Evolutionary conservation across 1,140 invertebrate genomes (phyloP).

Genomic region (Nomia melanderi): DNA sequence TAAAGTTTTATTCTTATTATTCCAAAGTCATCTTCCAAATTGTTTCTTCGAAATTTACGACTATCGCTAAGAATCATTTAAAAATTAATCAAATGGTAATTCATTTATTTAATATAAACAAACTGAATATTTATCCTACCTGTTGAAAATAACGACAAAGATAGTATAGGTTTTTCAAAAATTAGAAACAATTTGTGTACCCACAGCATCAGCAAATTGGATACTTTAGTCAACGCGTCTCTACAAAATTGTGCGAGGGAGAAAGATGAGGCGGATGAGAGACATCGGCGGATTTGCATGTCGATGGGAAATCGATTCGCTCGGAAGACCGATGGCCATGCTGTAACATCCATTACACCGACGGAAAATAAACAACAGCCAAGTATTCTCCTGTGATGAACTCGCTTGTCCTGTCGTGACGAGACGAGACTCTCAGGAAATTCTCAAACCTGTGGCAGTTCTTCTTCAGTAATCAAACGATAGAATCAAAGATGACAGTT

Average conservation of each 20-base stretch:
- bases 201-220: not conserved
- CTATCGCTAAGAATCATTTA: no score
- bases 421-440: not conserved
- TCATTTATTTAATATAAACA: no score
- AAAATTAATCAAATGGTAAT: no score
- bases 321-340: constrained; percentile 25
- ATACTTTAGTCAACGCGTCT: constrained; percentile 13
- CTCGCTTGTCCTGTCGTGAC: constrained; percentile 29
- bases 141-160: not conserved
- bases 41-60: no score
- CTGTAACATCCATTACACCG: constrained; percentile 33
- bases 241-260: constrained; percentile 18
- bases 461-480: not conserved
- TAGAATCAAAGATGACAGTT: no score
- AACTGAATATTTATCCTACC: no score
- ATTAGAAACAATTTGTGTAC: constrained; percentile 11
- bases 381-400: constrained; percentile 22
- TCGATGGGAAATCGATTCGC: constrained; percentile 47
- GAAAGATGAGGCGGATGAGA: constrained; percentile 30
- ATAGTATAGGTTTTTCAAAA: constrained; percentile 12
- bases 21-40: no score
- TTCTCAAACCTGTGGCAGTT: not conserved
- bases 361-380: constrained; percentile 32
- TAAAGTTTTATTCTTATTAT: no score
- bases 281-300: constrained; percentile 42